phyloP scores from a whole-genome alignment of 2,888 invertebrate species.

The Trichogramma dendrolimi region DNA sequence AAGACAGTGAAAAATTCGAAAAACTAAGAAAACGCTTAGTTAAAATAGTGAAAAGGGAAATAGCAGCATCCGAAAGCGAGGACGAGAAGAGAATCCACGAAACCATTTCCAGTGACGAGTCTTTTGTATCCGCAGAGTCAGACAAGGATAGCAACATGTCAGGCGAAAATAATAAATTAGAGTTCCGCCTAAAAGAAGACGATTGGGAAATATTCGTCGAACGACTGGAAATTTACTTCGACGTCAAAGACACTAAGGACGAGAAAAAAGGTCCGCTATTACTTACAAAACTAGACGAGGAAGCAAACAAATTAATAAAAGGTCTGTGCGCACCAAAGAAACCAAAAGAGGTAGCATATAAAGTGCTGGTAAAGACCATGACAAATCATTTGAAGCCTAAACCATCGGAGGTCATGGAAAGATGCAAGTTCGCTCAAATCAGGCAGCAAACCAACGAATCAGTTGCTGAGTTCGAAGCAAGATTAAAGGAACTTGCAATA shows the following conservation, averaged over 20 bases:
- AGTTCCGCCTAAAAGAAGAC: slow-evolving; percentile 13
- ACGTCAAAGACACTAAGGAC: slow-evolving; percentile 14
- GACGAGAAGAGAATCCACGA: no score
- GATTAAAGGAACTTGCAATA: slow-evolving; percentile 24
- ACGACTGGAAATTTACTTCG: slow-evolving; percentile 14
- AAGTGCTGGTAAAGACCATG: slow-evolving; percentile 23
- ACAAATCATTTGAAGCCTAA: slow-evolving; percentile 24
- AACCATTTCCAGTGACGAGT: no score
- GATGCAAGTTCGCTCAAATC: slow-evolving; percentile 26
- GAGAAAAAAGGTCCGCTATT: slow-evolving; percentile 19
- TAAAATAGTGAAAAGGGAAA: no score
- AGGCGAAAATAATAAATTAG: not conserved
- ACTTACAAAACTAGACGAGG: slow-evolving; percentile 16
- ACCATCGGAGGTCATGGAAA: slow-evolving; percentile 26
- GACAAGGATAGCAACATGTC: no score
- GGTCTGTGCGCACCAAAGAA: slow-evolving; percentile 24
- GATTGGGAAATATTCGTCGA: slow-evolving; percentile 17
- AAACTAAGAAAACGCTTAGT: no score
- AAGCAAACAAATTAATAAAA: slow-evolving; percentile 21
- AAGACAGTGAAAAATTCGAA: no score
- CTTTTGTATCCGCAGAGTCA: no score
- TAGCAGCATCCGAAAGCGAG: no score
- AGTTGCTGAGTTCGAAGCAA: slow-evolving; percentile 23
- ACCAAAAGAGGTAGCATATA: slow-evolving; percentile 20
- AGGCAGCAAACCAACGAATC: slow-evolving; percentile 23